Conservation (phyloP, 2,888 invertebrate species). For the Sphinx pinastri region DNA sequence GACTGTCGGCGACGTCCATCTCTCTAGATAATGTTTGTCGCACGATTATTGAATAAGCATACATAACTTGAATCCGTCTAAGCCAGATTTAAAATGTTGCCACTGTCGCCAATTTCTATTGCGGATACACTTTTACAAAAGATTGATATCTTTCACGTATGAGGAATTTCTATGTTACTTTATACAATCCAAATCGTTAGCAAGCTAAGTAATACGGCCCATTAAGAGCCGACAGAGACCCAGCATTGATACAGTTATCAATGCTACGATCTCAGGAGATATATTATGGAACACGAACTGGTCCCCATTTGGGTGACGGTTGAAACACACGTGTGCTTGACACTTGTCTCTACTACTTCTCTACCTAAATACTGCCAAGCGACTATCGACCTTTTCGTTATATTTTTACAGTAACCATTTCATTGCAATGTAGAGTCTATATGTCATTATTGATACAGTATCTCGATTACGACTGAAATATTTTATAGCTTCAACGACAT, state of each 20-base stretch:
- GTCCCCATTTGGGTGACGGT: slow-evolving; percentile 77
- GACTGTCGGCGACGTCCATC: slow-evolving; percentile 23
- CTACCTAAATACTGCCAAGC: slow-evolving; percentile 37
- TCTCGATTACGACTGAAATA: slow-evolving; percentile 56
- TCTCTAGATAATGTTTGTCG: slow-evolving; percentile 25
- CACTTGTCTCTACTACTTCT: slow-evolving; percentile 58
- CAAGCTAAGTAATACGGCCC: slow-evolving; percentile 33
- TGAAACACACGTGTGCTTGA: slow-evolving; percentile 77
- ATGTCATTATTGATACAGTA: slow-evolving; percentile 55
- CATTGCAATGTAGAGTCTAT: slow-evolving; percentile 37
- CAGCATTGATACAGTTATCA: slow-evolving; percentile 68
- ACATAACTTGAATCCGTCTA: not conserved
- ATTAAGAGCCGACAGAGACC: slow-evolving; percentile 55
- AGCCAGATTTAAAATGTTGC: not conserved
- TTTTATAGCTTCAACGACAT: slow-evolving; percentile 52
- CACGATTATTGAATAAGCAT: slow-evolving; percentile 11
- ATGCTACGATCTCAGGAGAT: slow-evolving; percentile 70
- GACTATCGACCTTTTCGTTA: slow-evolving; percentile 43
- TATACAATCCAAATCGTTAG: slow-evolving; percentile 5
- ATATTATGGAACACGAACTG: slow-evolving; percentile 65
- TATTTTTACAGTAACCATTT: slow-evolving; percentile 41
- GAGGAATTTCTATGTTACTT: not conserved
- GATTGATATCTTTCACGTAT: slow-evolving; percentile 9
- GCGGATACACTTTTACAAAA: not conserved
- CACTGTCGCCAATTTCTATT: not conserved